Evolutionary conservation across 2,797 vertebrate species (phyloP), one percentile per base, ranked within the genome.

Genomic region (Anguilla obscura): DNA sequence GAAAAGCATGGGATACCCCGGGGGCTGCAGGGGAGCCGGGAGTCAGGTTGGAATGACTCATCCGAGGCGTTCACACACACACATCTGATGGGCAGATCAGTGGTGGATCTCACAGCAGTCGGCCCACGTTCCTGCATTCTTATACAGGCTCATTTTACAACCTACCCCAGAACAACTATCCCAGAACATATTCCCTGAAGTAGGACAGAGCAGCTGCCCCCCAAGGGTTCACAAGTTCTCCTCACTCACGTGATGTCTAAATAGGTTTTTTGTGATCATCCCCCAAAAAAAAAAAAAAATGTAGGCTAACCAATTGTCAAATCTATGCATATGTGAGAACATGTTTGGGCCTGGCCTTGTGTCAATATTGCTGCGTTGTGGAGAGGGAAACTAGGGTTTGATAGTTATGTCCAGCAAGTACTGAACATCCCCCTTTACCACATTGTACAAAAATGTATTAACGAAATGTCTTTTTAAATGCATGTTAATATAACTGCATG

Each of bases 71-170:
- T 86, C 63, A 4, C 85, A 86, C 40, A 40, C 40, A 40, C 8
- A 50, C 40, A 86, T 36, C 36, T 30, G 40, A 86, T 24, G 58
- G 84, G n/a, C 1, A 82, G 76, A 80, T 80, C 33, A 18, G 85
- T 36, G 85, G 40, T 10, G 9, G 63, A 58, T 71, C 36, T 16
- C 60, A n/a, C 63, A 21, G 24, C 83, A 18, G 30, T 30, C 83
- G 33, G 27, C 52, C 83, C 83, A 83, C 14, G 24, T 27, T 50
- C 40, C 63, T 71, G 60, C 85, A 71, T 86, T 27, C 63, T 50
- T 71, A 86, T 16, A 24, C 10, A 16, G 27, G 50, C 83, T 84
- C 50, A n/a, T n/a, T 56, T 56, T 54, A 54, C 52, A 30, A 52
- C 56, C 48, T 16, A n/a, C 82, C 24, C 82, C 83, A 56, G 14